Conservation (phyloP, 1,140 invertebrate species). For the Yoshiicerus persimilis region DNA sequence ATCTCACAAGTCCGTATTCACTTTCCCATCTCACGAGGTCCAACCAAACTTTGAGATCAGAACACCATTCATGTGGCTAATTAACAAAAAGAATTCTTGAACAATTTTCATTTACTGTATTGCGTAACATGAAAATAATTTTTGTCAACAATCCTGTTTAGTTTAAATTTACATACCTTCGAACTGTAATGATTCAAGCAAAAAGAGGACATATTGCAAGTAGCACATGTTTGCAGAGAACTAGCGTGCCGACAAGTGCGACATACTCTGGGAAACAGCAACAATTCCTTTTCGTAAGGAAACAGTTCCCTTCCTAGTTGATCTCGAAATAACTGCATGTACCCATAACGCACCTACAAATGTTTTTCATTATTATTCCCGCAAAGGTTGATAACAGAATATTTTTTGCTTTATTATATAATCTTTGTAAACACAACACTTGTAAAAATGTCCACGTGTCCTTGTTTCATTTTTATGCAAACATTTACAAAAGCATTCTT, state of each 20-base stretch:
- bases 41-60: slow-evolving; percentile 53
- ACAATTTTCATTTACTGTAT: not conserved
- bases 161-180: not conserved
- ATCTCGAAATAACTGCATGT: slow-evolving; percentile 63
- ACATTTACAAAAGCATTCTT: no score
- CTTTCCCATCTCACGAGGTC: slow-evolving; percentile 53
- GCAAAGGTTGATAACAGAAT: no score
- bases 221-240: not conserved
- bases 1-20: slow-evolving; percentile 51
- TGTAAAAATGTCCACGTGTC: no score
- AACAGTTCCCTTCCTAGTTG: slow-evolving; percentile 61
- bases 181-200: slow-evolving; percentile 1
- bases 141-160: not conserved
- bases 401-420: no score
- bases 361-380: no score
- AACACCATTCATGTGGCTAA: slow-evolving; percentile 54
- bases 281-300: slow-evolving; percentile 67
- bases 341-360: slow-evolving; percentile 62
- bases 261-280: slow-evolving; percentile 64
- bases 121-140: not conserved
- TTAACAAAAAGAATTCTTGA: not conserved
- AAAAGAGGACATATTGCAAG: slow-evolving; percentile 28
- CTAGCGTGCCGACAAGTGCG: slow-evolving; percentile 28
- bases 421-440: no score
- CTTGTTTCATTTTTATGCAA: no score